These are phyloP conservation scores for Drosophila pallidifrons DNA, from an alignment of 1,140 invertebrate genomes.

Conservation along the genomic window DNA sequence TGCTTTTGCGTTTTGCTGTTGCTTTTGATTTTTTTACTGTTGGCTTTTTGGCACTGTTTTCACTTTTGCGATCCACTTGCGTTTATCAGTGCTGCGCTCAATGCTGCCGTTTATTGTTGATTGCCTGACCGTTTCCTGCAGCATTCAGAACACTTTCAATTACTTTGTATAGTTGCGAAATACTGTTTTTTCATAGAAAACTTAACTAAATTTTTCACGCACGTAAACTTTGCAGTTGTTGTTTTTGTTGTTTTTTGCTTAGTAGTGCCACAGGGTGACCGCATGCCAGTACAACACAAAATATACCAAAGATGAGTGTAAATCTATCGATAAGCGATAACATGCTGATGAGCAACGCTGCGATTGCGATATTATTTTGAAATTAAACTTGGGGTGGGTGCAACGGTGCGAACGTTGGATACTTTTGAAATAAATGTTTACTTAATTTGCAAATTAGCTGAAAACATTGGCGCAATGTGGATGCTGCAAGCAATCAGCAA, in stretches of 20 bases:
- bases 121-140: constrained; percentile 34
- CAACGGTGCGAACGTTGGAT: background rate
- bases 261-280: constrained; percentile 45
- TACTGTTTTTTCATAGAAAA: constrained; percentile 65
- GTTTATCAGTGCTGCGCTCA: constrained; percentile 32
- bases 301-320: constrained; percentile 1
- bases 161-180: constrained; percentile 31
- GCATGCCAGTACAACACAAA: background rate
- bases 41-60: constrained; percentile 67
- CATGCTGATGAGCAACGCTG: background rate
- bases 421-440: constrained; percentile 49
- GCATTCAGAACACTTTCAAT: constrained; percentile 54
- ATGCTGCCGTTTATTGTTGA: constrained; percentile 29
- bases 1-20: constrained; percentile 43
- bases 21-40: constrained; percentile 49
- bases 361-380: background rate
- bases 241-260: constrained; percentile 39
- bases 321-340: constrained; percentile 40
- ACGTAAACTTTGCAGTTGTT: constrained; percentile 69
- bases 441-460: constrained; percentile 40
- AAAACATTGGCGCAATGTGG: constrained; percentile 68
- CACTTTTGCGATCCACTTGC: constrained; percentile 59
- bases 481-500: constrained; percentile 61
- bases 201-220: constrained; percentile 78
- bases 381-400: background rate